These are phyloP conservation scores for Chrysolina haemoptera DNA, from an alignment of 2,888 invertebrate species.

Conservation along the genomic window DNA sequence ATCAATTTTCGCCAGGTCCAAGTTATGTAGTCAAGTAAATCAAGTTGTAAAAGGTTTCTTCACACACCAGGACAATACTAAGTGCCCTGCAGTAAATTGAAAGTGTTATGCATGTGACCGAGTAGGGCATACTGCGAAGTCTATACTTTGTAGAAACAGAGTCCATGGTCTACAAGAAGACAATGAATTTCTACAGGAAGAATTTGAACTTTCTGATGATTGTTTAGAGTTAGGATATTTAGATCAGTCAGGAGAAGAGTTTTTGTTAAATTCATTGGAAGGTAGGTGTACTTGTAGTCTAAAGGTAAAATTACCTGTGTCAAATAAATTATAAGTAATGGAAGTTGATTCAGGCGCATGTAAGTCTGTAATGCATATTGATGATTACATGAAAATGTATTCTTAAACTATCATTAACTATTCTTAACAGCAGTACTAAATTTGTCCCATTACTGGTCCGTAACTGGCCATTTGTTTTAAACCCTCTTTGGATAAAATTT, in stretches of 20 bases:
- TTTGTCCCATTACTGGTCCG: slow-evolving; percentile 6
- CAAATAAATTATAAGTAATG: slow-evolving; percentile 25
- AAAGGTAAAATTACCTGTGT: slow-evolving; percentile 16
- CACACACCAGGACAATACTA: slow-evolving; percentile 25
- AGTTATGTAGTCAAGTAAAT: neutral
- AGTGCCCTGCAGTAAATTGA: slow-evolving; percentile 39
- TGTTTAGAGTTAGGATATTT: slow-evolving; percentile 24
- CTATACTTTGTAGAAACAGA: slow-evolving; percentile 31
- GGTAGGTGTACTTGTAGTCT: slow-evolving; percentile 14
- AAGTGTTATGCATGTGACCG: slow-evolving; percentile 21
- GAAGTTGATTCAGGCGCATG: slow-evolving; percentile 28
- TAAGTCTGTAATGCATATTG: slow-evolving; percentile 20
- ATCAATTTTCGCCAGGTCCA: neutral
- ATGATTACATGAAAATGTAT: slow-evolving; percentile 18
- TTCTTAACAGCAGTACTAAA: neutral
- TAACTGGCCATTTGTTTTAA: slow-evolving; percentile 11
- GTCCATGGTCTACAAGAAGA: slow-evolving; percentile 21
- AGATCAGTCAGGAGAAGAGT: neutral
- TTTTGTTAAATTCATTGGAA: neutral
- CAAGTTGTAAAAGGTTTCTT: slow-evolving; percentile 21
- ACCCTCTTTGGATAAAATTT: neutral
- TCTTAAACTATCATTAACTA: slow-evolving; percentile 14
- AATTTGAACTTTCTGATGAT: slow-evolving; percentile 18
- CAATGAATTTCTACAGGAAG: slow-evolving; percentile 7
- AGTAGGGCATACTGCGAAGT: slow-evolving; percentile 41